These are phyloP conservation scores for Drosophila melanogaster DNA, from an alignment of 1,140 invertebrate species.

Conservation along the genomic window DNA sequence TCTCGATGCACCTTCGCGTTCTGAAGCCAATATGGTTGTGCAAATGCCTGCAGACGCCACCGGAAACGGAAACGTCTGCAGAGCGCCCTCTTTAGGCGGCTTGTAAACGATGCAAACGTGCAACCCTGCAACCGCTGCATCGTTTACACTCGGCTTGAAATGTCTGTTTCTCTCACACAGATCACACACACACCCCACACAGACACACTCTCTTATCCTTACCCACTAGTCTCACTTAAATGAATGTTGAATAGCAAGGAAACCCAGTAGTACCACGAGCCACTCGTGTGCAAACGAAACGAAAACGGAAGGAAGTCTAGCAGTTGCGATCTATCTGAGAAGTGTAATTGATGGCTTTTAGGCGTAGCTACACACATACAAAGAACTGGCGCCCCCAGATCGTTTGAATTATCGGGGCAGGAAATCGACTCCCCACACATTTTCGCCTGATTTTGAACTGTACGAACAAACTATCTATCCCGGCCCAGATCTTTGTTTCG, in stretches of 20 bases:
- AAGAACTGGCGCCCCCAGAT: constrained; percentile 25
- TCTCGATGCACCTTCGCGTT: constrained; percentile 70
- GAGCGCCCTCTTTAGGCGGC: constrained; percentile 57
- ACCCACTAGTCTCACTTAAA: constrained; percentile 24
- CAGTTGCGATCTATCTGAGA: constrained; percentile 33
- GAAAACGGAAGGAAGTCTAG: constrained; percentile 1
- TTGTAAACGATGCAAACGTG: background rate
- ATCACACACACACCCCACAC: constrained; percentile 28
- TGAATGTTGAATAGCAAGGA: constrained; percentile 46
- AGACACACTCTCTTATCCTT: constrained; percentile 20
- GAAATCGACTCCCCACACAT: background rate
- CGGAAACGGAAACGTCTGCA: constrained; percentile 38
- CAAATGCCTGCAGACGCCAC: constrained; percentile 62
- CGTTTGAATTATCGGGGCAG: constrained; percentile 11
- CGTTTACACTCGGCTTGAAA: constrained; percentile 30
- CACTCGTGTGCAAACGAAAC: constrained; percentile 9
- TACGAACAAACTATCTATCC: constrained; percentile 1
- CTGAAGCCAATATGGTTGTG: constrained; percentile 78
- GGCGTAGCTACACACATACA: constrained; percentile 16
- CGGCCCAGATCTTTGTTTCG: constrained; percentile 21
- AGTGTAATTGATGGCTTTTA: constrained; percentile 36
- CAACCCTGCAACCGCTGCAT: background rate
- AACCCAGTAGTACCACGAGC: background rate
- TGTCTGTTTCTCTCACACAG: constrained; percentile 59
- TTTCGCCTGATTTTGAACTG: constrained; percentile 7